Conservation (phyloP, 1,140 invertebrate genomes). For the Zaprionus taronus region DNA sequence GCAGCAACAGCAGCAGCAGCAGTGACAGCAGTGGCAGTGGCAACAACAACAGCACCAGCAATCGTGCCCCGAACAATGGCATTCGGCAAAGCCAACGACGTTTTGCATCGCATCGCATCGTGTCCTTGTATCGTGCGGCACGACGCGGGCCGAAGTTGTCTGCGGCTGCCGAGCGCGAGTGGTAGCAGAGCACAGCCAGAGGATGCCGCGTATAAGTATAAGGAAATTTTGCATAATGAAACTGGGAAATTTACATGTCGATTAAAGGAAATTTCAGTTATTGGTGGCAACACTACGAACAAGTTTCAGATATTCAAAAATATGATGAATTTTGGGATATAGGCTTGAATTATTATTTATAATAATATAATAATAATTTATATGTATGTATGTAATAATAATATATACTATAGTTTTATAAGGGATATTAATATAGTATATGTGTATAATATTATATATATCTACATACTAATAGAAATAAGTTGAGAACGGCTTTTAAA, state of each 20-base stretch:
- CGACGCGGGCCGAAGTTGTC: not conserved
- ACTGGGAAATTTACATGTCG: not conserved
- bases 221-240: not conserved
- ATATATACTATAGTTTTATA: no score
- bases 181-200: not conserved
- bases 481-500: no score
- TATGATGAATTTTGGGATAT: no score
- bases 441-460: no score
- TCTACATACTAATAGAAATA: no score
- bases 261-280: not conserved
- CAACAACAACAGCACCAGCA: constrained; percentile 13
- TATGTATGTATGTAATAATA: no score
- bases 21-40: constrained; percentile 12
- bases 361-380: no score
- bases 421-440: not conserved
- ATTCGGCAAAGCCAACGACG: not conserved
- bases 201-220: constrained; percentile 4
- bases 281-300: no score
- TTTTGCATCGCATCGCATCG: not conserved
- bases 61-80: constrained; percentile 1
- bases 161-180: not conserved
- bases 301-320: no score
- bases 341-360: no score
- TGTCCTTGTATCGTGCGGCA: not conserved
- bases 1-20: constrained; percentile 53